These are phyloP conservation scores for Galeopsomyia nigrocyanea DNA, from an alignment of 2,888 invertebrate species.

Conservation along the genomic window DNA sequence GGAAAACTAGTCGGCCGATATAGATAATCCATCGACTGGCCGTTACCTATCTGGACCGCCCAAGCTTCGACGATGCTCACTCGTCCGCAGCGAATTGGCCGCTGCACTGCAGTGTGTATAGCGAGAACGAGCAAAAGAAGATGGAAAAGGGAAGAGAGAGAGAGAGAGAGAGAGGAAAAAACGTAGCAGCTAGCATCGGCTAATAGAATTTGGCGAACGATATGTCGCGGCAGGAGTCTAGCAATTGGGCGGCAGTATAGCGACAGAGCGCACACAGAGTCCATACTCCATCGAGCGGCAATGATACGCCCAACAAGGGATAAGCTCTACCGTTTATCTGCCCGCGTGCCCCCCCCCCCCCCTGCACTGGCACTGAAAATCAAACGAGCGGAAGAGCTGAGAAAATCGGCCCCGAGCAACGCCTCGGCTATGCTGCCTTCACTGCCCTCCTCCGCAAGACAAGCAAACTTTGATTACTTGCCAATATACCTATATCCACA, in stretches of 20 bases:
- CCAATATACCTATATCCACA: too few species aligned
- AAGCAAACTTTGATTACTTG: too few species aligned
- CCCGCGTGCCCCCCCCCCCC: too few species aligned
- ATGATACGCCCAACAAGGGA: neutral
- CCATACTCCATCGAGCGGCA: constrained; percentile 29
- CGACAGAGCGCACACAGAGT: neutral
- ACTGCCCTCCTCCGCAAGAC: neutral
- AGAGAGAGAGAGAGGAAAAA: neutral
- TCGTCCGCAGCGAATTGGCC: constrained; percentile 25
- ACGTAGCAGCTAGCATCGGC: neutral
- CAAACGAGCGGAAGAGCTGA: constrained; percentile 24
- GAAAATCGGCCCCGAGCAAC: neutral
- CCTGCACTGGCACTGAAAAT: constrained; percentile 11
- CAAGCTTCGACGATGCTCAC: constrained; percentile 13
- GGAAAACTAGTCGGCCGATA: constrained; percentile 13
- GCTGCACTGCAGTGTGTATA: too few species aligned
- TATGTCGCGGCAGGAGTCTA: neutral
- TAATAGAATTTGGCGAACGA: constrained; percentile 39
- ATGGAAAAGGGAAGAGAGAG: neutral
- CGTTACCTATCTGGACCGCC: constrained; percentile 2
- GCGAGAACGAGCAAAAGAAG: neutral
- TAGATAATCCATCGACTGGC: constrained; percentile 32
- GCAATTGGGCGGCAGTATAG: neutral
- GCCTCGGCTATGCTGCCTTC: neutral
- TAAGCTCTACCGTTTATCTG: too few species aligned